These are phyloP conservation scores for Hippocampus guttulatus DNA, from an alignment of 2,113 vertebrate species.

Conservation along the genomic window DNA sequence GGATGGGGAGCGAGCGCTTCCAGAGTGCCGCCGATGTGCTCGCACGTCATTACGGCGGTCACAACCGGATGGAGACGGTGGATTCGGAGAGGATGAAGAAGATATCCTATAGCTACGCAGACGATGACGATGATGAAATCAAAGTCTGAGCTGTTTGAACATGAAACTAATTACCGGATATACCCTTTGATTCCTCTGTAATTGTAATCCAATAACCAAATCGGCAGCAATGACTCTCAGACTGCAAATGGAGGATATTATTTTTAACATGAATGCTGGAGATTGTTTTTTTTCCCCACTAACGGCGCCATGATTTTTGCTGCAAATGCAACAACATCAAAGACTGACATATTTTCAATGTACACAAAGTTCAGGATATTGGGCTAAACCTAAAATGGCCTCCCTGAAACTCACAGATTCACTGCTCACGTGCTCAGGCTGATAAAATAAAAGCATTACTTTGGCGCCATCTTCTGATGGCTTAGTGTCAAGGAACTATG, in stretches of 20 bases:
- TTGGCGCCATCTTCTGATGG: not conserved
- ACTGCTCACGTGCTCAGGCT: not conserved
- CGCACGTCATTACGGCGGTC: slow-evolving; percentile 63
- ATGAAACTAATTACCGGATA: slow-evolving; percentile 5
- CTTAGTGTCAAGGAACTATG: not conserved
- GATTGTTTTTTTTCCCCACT: not conserved
- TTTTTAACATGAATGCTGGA: not conserved
- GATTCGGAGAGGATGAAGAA: slow-evolving; percentile 56
- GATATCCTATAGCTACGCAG: slow-evolving; percentile 73
- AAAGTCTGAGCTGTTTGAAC: slow-evolving; percentile 79
- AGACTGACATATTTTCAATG: not conserved
- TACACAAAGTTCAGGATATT: not conserved
- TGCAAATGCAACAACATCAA: not conserved
- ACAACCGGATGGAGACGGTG: slow-evolving; percentile 35
- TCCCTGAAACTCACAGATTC: not conserved
- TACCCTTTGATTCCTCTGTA: slow-evolving; percentile 20
- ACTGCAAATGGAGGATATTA: not conserved
- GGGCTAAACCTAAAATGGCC: not conserved
- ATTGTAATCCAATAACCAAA: slow-evolving; percentile 5
- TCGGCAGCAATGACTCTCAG: not conserved
- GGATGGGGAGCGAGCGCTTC: slow-evolving; percentile 63
- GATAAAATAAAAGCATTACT: not conserved
- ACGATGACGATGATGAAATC: slow-evolving; percentile 85
- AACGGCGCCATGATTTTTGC: not conserved
- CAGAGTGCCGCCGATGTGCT: slow-evolving; percentile 69